A percentile compares a stretch with the other conserved stretches of the same genome.
Evolutionary conservation across 2,888 invertebrate species (phyloP).

Genomic region (Ornithoptera priamus): DNA sequence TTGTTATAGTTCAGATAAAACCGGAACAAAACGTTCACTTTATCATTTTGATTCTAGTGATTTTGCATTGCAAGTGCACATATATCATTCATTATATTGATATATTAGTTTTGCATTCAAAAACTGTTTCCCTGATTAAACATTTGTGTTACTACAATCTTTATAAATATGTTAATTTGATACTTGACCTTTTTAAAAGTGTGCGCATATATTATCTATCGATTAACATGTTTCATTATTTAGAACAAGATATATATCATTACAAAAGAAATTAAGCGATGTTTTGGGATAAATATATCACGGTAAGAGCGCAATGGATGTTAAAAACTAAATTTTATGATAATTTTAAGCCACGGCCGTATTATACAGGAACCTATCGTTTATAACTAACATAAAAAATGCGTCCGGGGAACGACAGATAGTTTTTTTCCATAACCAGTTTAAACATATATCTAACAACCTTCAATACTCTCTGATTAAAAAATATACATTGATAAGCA

Average conservation of each 20-base stretch:
- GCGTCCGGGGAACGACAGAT: not conserved
- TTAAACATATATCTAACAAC: conserved; percentile 35
- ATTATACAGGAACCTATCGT: not conserved
- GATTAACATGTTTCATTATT: not conserved
- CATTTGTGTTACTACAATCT: conserved; percentile 15
- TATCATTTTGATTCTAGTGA: no score
- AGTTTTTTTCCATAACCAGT: conserved; percentile 3
- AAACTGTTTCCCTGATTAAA: conserved; percentile 5
- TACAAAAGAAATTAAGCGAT: not conserved
- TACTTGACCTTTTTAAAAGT: conserved; percentile 33
- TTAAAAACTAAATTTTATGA: not conserved
- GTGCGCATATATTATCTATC: conserved; percentile 6
- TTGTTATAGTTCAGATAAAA: no score
- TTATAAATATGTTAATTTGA: conserved; percentile 34
- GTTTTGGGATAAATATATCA: not conserved
- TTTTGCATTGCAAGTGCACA: no score
- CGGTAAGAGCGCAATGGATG: no score
- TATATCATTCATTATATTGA: not conserved
- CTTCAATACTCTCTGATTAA: conserved; percentile 48
- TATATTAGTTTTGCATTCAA: not conserved
- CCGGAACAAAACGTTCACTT: no score
- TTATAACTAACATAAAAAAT: not conserved
- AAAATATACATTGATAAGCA: conserved; percentile 39
- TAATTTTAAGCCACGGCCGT: not conserved
- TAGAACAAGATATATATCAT: not conserved